A percentile compares a stretch with the other conserved stretches of the same genome.
These are phyloP conservation scores for Clostera curtula DNA, from an alignment of 2,888 invertebrate genomes.

Conservation along the genomic window DNA sequence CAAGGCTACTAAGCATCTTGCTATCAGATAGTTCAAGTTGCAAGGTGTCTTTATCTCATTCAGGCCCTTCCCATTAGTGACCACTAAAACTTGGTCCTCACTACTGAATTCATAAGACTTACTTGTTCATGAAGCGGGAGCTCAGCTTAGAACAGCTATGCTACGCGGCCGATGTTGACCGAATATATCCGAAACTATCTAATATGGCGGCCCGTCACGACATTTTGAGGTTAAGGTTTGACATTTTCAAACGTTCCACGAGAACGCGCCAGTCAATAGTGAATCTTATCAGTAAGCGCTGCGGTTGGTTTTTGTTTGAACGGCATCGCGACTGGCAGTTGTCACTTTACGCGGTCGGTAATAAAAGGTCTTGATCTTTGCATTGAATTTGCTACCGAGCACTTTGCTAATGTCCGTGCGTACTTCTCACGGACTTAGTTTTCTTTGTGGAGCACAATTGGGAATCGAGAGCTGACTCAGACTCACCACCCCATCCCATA, in stretches of 20 bases:
- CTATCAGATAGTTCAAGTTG: slow-evolving; percentile 47
- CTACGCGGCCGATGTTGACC: slow-evolving; percentile 39
- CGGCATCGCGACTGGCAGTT: too few relatives aligned
- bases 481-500: too few relatives aligned
- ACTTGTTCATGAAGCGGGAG: slow-evolving; percentile 19
- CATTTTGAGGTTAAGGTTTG: slow-evolving; percentile 74
- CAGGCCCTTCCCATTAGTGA: slow-evolving; percentile 37
- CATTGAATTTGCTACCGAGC: slow-evolving; percentile 53
- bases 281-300: too few relatives aligned
- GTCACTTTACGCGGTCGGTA: slow-evolving; percentile 47
- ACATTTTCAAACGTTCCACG: slow-evolving; percentile 60
- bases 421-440: slow-evolving; percentile 52
- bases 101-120: slow-evolving; percentile 10
- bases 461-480: too few relatives aligned
- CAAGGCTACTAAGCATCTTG: slow-evolving; percentile 29
- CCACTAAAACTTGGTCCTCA: slow-evolving; percentile 14
- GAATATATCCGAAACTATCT: slow-evolving; percentile 47
- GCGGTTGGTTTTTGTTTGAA: too few relatives aligned
- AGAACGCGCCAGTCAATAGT: too few relatives aligned
- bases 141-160: slow-evolving; percentile 33
- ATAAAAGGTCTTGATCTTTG: slow-evolving; percentile 68
- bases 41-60: slow-evolving; percentile 55
- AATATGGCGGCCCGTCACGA: slow-evolving; percentile 65
- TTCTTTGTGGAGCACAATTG: too few relatives aligned
- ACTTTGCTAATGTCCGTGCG: slow-evolving; percentile 43